Base-by-base conservation (phyloP, 2,113 vertebrate genomes). In the Athene cunicularia region DNA sequence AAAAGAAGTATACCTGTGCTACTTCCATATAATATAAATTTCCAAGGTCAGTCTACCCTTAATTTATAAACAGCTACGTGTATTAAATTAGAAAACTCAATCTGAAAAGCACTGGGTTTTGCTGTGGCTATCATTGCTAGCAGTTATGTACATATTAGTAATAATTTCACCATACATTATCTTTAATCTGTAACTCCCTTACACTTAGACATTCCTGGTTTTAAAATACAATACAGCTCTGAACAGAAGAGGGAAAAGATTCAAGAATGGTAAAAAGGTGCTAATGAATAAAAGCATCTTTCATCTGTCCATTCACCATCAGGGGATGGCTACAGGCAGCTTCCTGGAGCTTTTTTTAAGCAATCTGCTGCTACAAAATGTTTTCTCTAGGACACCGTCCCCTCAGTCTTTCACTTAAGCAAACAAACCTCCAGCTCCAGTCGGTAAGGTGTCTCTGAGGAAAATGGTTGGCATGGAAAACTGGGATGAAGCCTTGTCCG, bases 351-450 rank as follows among this genome's bases (percentile, higher is more conserved):
- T 88, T 72, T 88, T 85, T 67, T 59, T 39, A 58, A 88, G 63
- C 41, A 24, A 76, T 85, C 60, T 80, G 49, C 79, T 89, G 81
- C 93, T 95, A 62, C 86, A 73, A 82, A 83, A 85, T n/a, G 30
- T 56, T 90, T 94, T 94, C 89, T 74, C 58, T 58, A 92, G 70
- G 82, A 80, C 81, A n/a, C 1, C 41, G 91, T 90, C 75, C 77
- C 55, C 26, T 72, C 53, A 76, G 71, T 67, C 66, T 87, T 87
- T 86, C 81, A 80, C 63, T 82, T 91, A 76, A 86, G 73, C 90
- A 97, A 96, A 95, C 58, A 86, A 83, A 86, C 79, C 86, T 85
- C 82, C 80, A 84, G 81, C 85, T 93, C 86, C 49, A 71, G 50
- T n/a, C 14, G 5, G 37, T 82, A 93, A 88, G 58, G 49, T 70